Evolutionary conservation across 2,888 invertebrate species (phyloP).

Genomic region (Diachrysia chrysitis): DNA sequence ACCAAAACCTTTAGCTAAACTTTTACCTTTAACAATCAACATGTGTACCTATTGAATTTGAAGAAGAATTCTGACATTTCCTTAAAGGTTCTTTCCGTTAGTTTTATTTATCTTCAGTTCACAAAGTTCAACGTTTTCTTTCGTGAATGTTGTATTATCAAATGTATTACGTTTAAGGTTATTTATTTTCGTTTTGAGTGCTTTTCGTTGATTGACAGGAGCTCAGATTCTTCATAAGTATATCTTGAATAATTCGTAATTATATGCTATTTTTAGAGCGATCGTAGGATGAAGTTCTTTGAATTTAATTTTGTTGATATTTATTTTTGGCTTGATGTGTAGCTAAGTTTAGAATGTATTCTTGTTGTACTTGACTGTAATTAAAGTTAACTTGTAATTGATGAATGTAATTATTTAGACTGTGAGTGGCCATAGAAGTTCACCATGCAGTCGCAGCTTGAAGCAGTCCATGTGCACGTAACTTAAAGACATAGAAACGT

Average conservation of each 20-base stretch:
- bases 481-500: too few relatives aligned
- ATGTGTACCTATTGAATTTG: slow-evolving; percentile 7
- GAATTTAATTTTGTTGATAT: neutral
- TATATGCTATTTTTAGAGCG: slow-evolving; percentile 9
- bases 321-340: neutral
- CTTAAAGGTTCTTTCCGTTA: neutral
- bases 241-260: neutral
- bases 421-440: too few relatives aligned
- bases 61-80: slow-evolving; percentile 13
- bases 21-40: neutral
- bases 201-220: slow-evolving; percentile 21
- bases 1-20: neutral
- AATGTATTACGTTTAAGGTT: slow-evolving; percentile 33
- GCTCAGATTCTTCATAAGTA: slow-evolving; percentile 23
- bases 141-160: slow-evolving; percentile 50
- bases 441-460: too few relatives aligned
- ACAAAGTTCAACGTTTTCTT: slow-evolving; percentile 24
- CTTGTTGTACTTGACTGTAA: too few relatives aligned
- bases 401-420: too few relatives aligned
- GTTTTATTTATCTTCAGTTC: slow-evolving; percentile 24
- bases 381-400: too few relatives aligned
- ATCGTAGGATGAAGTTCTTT: neutral
- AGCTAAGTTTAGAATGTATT: too few relatives aligned
- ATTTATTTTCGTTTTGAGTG: slow-evolving; percentile 21
- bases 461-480: too few relatives aligned